Conservation (phyloP, 2,113 vertebrate genomes). For the Thalassoma bifasciatum region DNA sequence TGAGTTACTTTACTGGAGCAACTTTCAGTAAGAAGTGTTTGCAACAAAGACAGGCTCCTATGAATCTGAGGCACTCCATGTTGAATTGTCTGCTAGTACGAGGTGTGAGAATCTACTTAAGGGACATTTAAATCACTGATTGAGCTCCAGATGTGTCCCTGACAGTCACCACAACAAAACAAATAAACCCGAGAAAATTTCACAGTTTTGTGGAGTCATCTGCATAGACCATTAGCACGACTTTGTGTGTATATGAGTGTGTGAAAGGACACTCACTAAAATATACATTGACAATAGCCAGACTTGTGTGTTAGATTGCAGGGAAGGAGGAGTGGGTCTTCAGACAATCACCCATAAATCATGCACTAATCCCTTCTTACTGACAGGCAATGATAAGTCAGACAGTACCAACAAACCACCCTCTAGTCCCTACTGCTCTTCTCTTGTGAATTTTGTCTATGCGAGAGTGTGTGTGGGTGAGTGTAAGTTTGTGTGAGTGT, state of each 20-base stretch:
- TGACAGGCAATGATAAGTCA: constrained; percentile 53
- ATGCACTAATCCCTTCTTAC: constrained; percentile 43
- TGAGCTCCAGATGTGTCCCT: not conserved
- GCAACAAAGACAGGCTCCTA: not conserved
- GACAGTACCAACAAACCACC: constrained; percentile 52
- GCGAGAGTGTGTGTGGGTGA: constrained; percentile 32
- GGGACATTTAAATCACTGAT: not conserved
- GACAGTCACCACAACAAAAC: constrained; percentile 1
- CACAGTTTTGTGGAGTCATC: not conserved
- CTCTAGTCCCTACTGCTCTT: constrained; percentile 44
- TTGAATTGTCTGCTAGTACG: not conserved
- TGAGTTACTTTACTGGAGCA: not conserved
- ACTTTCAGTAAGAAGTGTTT: not conserved
- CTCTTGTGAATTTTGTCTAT: constrained; percentile 49
- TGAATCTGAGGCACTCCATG: not conserved
- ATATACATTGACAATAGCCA: constrained; percentile 23
- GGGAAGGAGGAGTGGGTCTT: constrained; percentile 2
- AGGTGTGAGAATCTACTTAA: not conserved
- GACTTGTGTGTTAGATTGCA: constrained; percentile 21
- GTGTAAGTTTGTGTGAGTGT: constrained; percentile 26
- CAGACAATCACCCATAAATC: constrained; percentile 61
- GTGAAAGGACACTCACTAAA: constrained; percentile 1
- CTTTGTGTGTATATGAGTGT: constrained; percentile 5
- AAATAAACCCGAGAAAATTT: not conserved
- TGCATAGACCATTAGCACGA: not conserved